Evolutionary conservation across 2,888 invertebrate genomes (phyloP).

Genomic region (Spisula solida): DNA sequence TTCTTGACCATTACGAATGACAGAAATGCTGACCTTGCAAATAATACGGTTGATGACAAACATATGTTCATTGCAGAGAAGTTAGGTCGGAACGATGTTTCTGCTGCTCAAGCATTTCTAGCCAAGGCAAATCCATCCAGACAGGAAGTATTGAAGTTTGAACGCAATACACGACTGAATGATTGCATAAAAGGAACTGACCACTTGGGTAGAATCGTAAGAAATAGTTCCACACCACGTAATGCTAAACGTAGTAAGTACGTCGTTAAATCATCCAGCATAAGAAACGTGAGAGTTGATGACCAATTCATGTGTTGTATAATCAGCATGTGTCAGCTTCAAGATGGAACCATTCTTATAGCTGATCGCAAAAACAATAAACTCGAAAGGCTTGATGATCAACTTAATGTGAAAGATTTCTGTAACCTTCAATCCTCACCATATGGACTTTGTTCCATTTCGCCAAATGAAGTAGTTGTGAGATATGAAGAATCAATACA

Average conservation of each 20-base stretch:
- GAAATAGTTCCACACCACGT: not conserved
- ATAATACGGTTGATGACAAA: not conserved
- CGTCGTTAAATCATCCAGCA: not conserved
- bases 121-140: not conserved
- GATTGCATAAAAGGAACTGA: not conserved
- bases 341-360: not conserved
- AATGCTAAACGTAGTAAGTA: not conserved
- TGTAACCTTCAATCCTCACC: not conserved
- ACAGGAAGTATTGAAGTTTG: not conserved
- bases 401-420: not conserved
- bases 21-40: not conserved
- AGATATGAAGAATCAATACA: not conserved
- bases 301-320: not conserved
- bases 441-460: not conserved
- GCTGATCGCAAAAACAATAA: not conserved
- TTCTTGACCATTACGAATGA: not conserved
- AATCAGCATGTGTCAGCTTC: not conserved
- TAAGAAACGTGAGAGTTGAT: not conserved
- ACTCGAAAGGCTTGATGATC: not conserved
- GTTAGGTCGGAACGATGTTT: not conserved
- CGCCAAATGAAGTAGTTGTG: not conserved
- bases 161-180: not conserved
- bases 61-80: not conserved
- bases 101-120: not conserved
- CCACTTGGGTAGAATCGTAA: not conserved